These are phyloP conservation scores for Boloria euphrosyne DNA, from an alignment of 2,888 invertebrate genomes.

Conservation along the genomic window DNA sequence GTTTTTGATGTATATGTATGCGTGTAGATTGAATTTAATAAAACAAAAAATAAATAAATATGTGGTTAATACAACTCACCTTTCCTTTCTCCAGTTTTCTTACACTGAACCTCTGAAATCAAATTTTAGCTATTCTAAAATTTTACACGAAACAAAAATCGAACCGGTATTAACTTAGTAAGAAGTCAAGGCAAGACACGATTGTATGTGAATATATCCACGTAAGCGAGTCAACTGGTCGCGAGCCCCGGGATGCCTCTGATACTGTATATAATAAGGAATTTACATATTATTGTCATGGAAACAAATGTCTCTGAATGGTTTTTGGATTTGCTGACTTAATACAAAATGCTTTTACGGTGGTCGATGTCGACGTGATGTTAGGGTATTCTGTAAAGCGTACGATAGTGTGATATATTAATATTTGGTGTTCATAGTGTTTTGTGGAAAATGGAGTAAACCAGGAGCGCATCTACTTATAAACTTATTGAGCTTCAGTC, in stretches of 20 bases:
- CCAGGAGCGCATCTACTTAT: too few relatives aligned
- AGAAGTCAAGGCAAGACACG: background rate
- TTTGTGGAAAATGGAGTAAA: too few relatives aligned
- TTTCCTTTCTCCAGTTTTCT: too few relatives aligned
- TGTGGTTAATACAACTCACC: too few relatives aligned
- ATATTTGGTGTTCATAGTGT: too few relatives aligned
- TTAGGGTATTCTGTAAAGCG: slow-evolving; percentile 6
- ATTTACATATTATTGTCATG: slow-evolving; percentile 78
- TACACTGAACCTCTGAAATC: too few relatives aligned
- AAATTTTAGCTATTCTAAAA: too few relatives aligned
- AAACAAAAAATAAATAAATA: too few relatives aligned
- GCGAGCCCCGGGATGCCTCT: background rate
- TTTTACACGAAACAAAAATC: background rate
- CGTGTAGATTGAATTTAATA: too few relatives aligned
- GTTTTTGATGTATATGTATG: too few relatives aligned
- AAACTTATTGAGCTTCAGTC: too few relatives aligned
- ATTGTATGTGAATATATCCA: background rate
- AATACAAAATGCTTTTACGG: slow-evolving; percentile 75
- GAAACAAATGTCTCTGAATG: slow-evolving; percentile 77
- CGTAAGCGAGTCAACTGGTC: slow-evolving; percentile 5
- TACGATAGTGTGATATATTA: slow-evolving; percentile 9
- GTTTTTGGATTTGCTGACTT: slow-evolving; percentile 78
- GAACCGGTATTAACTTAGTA: background rate
- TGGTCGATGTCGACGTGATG: slow-evolving; percentile 67
- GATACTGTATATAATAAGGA: slow-evolving; percentile 57